phyloP scores from a whole-genome alignment of 2,888 invertebrate genomes.

The Coelogynopora nodosa region DNA sequence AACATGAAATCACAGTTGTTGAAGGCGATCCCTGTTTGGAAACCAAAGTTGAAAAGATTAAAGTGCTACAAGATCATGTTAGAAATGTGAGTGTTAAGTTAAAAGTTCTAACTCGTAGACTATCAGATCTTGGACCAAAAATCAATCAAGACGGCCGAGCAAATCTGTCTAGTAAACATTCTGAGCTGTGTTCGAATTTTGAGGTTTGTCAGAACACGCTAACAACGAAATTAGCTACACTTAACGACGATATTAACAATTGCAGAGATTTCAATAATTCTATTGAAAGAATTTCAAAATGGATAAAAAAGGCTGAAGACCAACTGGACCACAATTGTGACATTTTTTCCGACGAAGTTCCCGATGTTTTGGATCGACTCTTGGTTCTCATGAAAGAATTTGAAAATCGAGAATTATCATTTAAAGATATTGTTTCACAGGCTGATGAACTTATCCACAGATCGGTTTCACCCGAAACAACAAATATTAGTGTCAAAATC shows the following conservation, averaged over 20 bases:
- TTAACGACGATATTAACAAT: neutral
- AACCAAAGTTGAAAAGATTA: neutral
- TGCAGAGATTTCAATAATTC: neutral
- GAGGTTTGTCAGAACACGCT: neutral
- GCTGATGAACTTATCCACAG: neutral
- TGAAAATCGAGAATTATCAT: neutral
- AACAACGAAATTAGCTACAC: neutral
- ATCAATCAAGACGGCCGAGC: neutral
- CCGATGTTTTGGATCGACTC: neutral
- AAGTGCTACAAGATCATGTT: neutral
- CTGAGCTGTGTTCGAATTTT: neutral
- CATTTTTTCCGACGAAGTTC: neutral
- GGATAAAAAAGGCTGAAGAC: neutral
- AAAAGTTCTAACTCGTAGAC: neutral
- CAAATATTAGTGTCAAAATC: neutral
- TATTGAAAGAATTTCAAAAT: neutral
- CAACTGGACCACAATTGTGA: neutral
- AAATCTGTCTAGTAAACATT: neutral
- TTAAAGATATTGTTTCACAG: neutral
- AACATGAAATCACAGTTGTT: neutral
- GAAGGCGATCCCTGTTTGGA: neutral
- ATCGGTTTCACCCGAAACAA: neutral
- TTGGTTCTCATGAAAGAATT: neutral
- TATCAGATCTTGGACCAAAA: neutral
- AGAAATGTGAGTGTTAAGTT: neutral